These are phyloP conservation scores for Eira barbara DNA, from an alignment of 2,113 vertebrate species.

Conservation along the genomic window DNA sequence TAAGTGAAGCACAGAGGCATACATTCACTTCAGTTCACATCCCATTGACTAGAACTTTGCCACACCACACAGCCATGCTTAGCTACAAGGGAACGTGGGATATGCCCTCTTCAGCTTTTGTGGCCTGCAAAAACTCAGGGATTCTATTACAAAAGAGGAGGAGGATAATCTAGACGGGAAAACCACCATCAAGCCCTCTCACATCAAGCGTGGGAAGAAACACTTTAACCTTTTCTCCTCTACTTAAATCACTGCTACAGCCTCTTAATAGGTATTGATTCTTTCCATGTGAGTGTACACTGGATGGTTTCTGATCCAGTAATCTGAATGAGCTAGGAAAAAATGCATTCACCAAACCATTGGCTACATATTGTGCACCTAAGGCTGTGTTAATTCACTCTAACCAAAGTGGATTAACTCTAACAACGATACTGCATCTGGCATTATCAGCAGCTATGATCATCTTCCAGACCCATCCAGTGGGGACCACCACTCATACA, in stretches of 20 bases:
- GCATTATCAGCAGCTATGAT: not conserved
- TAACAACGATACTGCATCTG: not conserved
- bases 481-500: not conserved
- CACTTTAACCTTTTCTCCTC: not conserved
- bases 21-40: not conserved
- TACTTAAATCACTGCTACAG: not conserved
- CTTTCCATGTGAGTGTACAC: not conserved
- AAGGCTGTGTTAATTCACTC: not conserved
- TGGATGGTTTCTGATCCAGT: not conserved
- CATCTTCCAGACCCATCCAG: not conserved
- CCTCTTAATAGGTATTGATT: not conserved
- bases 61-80: not conserved
- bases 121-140: not conserved
- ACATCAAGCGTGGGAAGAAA: not conserved
- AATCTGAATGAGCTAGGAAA: not conserved
- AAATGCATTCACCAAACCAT: not conserved
- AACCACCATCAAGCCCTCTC: not conserved
- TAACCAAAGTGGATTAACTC: not conserved
- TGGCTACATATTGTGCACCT: not conserved
- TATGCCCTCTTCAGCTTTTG: not conserved
- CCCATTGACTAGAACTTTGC: not conserved
- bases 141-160: not conserved
- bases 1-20: not conserved
- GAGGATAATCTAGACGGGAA: not conserved
- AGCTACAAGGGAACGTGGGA: not conserved